Base-by-base conservation (phyloP, 2,888 invertebrate genomes). In the Ommatoiulus sabulosus region DNA sequence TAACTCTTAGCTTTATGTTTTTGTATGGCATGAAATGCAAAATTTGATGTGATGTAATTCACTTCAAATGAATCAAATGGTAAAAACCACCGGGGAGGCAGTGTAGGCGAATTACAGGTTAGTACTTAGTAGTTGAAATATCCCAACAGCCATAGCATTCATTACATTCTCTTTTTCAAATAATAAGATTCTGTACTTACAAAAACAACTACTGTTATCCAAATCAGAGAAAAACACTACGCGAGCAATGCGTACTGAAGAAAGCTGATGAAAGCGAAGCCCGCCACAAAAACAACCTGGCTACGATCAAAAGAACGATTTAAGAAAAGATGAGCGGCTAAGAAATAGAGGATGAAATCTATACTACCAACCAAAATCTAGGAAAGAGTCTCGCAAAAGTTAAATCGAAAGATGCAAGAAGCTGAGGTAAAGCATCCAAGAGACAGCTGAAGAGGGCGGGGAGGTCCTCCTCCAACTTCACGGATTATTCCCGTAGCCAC, bases 401-500 rank as follows among this genome's bases (percentile, higher is more conserved):
- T 80, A 35, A 80, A 80, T 80, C 80, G 80, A 10, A 80, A 80
- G 80, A 80, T 80, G 80, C 35, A 35, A 80, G 80, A 80, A 35
- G 80, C 24, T 80, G 80, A 80, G 80, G 2, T 35, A 35, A 80
- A 35, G 35, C 80, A 80, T 10, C 80, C 12, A 80, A 80, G 35
- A 80, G 72, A 72, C 72, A 72, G 72, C 20, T 72, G 72, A 72
- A 72, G 72, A 24, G 72, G 44, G 44, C 35, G 72, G n/a, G 72
- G 43, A 87, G 80, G 43, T 87, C 44, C 86, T 86, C 46, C 86
- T n/a, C n/a, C 86, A 86, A 86, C 86, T 86, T 86, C 87, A 80
- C 12, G 44, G 43, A n/a, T 72, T 87, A 44, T 80, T 63, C 44
- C 43, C 44, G 44, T 44, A 87, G 35, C 87, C 87, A 87, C 87